These are phyloP conservation scores for Mobula birostris DNA, from an alignment of 2,113 vertebrate genomes.

Conservation along the genomic window DNA sequence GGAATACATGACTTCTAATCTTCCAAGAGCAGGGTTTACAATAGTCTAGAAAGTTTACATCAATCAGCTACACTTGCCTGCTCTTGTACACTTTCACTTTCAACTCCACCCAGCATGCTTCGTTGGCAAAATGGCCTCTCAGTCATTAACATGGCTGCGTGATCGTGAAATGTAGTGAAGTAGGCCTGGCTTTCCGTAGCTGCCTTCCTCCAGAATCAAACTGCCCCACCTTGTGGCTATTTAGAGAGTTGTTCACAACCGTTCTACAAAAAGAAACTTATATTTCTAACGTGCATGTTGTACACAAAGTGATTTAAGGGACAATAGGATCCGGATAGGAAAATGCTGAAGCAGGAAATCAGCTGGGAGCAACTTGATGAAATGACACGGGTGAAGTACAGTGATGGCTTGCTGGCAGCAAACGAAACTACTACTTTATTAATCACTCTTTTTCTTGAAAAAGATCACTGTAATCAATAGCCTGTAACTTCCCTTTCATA, in stretches of 20 bases:
- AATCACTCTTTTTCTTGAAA: too few species aligned
- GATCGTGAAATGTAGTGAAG: background rate
- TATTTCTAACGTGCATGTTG: background rate
- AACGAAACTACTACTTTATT: too few species aligned
- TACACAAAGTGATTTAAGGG: background rate
- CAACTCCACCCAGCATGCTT: background rate
- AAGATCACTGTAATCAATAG: too few species aligned
- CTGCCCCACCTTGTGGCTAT: constrained; percentile 23
- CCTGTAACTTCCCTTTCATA: too few species aligned
- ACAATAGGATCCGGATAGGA: background rate
- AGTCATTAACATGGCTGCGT: background rate
- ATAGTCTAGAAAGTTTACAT: background rate
- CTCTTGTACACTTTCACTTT: background rate
- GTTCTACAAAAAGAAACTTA: background rate
- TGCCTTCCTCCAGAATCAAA: background rate
- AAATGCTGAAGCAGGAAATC: background rate
- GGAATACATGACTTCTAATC: background rate
- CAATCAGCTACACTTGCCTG: background rate
- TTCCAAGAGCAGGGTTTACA: background rate
- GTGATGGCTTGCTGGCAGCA: too few species aligned
- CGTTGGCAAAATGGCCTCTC: background rate
- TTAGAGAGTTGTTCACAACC: background rate
- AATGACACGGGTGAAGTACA: background rate
- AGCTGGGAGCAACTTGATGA: background rate
- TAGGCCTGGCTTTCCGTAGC: background rate